A percentile compares a stretch with the other conserved stretches of the same genome.
phyloP scores from a whole-genome alignment of 92 coral and sea anemone genomes.

The Siderastrea siderea region DNA sequence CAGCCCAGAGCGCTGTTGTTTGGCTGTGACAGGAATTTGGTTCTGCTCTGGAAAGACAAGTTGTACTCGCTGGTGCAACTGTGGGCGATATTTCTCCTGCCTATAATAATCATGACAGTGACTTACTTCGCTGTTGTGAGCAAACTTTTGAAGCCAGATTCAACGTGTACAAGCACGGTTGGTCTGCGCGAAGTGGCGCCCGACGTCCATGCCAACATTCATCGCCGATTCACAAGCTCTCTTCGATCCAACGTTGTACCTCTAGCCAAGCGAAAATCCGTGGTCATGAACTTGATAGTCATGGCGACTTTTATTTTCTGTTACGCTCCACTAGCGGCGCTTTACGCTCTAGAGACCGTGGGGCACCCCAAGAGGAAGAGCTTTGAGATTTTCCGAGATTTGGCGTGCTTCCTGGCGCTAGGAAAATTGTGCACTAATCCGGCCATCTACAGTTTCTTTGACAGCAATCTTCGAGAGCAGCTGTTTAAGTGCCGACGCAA shows the following conservation, averaged over 20 bases:
- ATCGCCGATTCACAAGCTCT: conserved; percentile 79
- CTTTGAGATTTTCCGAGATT: conserved; percentile 80
- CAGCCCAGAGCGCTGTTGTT: conserved; percentile 84
- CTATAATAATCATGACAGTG: conserved; percentile 76
- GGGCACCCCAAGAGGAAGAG: conserved; percentile 62
- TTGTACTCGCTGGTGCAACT: conserved; percentile 87
- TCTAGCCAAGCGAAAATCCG: conserved; percentile 93
- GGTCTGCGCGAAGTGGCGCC: conserved; percentile 61
- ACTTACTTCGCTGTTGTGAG: conserved; percentile 81
- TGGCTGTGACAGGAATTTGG: conserved; percentile 60
- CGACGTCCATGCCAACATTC: conserved; percentile 70
- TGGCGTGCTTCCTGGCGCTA: conserved; percentile 88
- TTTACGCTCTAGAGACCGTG: conserved; percentile 75
- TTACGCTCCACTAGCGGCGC: conserved; percentile 92
- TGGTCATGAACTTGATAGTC: conserved; percentile 97
- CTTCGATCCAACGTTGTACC: conserved; percentile 92
- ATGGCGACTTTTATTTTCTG: conserved; percentile 93
- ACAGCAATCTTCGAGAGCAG: conserved; percentile 89
- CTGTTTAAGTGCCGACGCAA: conserved; percentile 79
- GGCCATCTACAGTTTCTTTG: conserved; percentile 94
- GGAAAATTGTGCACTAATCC: conserved; percentile 94
- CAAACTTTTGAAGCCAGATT: conserved; percentile 79
- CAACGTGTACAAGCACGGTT: conserved; percentile 44
- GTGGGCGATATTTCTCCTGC: conserved; percentile 83
- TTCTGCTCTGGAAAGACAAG: conserved; percentile 80